phyloP scores from a whole-genome alignment of 2,113 vertebrate species.

The Saccopteryx bilineata region DNA sequence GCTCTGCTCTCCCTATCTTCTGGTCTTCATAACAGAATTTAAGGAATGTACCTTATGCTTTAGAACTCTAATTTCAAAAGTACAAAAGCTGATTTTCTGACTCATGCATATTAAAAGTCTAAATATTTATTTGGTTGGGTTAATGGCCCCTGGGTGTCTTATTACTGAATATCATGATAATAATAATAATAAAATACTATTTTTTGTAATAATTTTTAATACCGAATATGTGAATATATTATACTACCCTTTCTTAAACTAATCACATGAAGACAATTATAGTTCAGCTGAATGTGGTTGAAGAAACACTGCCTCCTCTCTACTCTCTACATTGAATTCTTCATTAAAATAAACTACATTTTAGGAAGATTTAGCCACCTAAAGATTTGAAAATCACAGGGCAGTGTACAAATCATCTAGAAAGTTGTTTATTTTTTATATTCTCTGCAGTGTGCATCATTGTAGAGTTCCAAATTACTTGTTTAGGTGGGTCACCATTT shows the following conservation, averaged over 20 bases:
- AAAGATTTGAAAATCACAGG: constrained; percentile 24
- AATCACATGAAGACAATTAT: neutral
- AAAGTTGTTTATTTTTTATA: neutral
- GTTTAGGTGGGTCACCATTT: neutral
- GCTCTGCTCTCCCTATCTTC: neutral
- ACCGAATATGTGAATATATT: neutral
- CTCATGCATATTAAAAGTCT: neutral
- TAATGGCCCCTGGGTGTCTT: neutral
- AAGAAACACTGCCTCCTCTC: neutral
- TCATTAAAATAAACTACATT: neutral
- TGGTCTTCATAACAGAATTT: neutral
- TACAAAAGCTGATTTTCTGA: neutral
- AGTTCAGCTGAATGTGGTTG: neutral
- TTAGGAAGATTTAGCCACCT: neutral
- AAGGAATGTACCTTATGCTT: neutral
- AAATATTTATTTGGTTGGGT: neutral
- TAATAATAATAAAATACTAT: neutral
- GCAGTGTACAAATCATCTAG: neutral
- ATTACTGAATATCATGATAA: neutral
- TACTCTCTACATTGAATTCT: neutral
- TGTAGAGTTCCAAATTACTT: neutral
- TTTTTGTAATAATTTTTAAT: neutral
- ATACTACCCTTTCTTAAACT: neutral
- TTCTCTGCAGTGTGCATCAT: neutral
- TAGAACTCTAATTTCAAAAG: neutral